These are phyloP conservation scores for Zaprionus lineosus DNA, from an alignment of 2,888 invertebrate genomes.

Conservation along the genomic window DNA sequence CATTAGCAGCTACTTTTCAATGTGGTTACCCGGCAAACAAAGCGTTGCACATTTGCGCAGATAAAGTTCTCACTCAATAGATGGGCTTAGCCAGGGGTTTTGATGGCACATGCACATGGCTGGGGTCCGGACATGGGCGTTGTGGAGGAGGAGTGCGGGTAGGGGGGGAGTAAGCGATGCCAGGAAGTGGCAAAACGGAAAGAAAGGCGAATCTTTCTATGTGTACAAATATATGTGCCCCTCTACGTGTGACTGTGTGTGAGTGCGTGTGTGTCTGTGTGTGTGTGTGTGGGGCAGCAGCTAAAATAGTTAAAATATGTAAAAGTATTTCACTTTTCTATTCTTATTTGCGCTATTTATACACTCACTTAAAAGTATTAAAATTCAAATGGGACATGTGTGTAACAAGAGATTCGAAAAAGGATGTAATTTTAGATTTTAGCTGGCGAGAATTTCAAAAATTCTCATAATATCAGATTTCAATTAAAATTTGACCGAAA, in stretches of 20 bases:
- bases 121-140: background rate
- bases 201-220: too few species aligned
- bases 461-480: too few species aligned
- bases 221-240: too few species aligned
- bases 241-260: too few species aligned
- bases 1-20: constrained; percentile 79
- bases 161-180: background rate
- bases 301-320: constrained; percentile 72
- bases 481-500: too few species aligned
- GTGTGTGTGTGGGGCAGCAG: background rate
- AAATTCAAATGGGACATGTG: background rate
- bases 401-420: too few species aligned
- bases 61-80: constrained; percentile 72
- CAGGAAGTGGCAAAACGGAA: too few species aligned
- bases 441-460: too few species aligned
- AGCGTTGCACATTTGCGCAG: constrained; percentile 76
- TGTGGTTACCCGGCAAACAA: constrained; percentile 76
- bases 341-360: constrained; percentile 28
- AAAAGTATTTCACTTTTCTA: constrained; percentile 65
- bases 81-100: background rate
- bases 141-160: background rate
- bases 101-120: too few species aligned
- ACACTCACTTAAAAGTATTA: too few species aligned
- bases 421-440: too few species aligned
- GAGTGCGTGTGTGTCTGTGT: too few species aligned